Base-by-base conservation (phyloP, 2,888 invertebrate species). In the Lomographa bimaculata region DNA sequence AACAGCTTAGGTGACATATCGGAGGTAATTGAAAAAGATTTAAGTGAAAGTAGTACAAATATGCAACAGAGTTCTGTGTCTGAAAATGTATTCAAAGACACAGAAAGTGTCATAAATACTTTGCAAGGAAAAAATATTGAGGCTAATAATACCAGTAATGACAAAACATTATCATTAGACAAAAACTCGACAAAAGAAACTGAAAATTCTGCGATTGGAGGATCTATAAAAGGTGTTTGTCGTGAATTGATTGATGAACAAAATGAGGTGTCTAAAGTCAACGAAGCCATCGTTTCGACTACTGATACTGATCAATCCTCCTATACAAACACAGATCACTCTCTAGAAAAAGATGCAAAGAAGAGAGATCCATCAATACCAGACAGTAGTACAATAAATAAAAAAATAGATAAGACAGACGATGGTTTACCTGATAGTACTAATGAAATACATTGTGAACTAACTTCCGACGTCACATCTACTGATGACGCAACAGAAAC, bases 371-470 rank as follows among this genome's bases (percentile, higher is more conserved):
- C 58, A 37, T 70, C 71, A 28, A 64, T 70, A 26, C 83, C 85
- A 7, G 86, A 86, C 38, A 87, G 84, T 57, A 87, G 84, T 57
- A 84, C 85, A 5, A 72, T 72, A 36, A 73, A 73, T 35, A 65
- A 55, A 17, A 59, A 62, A 27, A 16, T 41, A 8, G 50, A 51
- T 2, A 66, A 64, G 39, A 18, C 38, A 2, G 54, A 59, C 16
- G 68, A 66, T 34, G 57, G 45, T 42, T 34, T 64, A 10, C 72
- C 78, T 10, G 79, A 79, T 46, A 79, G 74, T 44, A 80, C 78
- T n/a, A 75, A 75, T 48, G 71, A 77, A 47, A 54, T 53, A 9
- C 60, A 64, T 27, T 62, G 54, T 47, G 78, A 82, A 54, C 60
- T 65, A 19, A 73, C 57, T 55, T 62, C 70, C 11, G 67, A 72